Percentiles rank a stretch among this genome's conserved stretches.
Conservation (phyloP, 2,113 vertebrate genomes). For the Coracopsis vasa region DNA sequence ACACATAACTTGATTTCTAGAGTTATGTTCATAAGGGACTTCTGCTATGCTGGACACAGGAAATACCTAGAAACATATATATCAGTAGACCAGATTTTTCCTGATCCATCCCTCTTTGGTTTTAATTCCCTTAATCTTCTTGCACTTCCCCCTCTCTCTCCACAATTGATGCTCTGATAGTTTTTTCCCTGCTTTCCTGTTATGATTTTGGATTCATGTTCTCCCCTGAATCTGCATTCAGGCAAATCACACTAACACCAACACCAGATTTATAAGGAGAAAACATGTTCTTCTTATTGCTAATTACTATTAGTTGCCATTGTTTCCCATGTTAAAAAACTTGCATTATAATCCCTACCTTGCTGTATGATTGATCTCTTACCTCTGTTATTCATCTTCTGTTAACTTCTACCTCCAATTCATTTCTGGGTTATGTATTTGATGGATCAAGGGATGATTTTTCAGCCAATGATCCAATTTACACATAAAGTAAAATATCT, state of each 20-base stretch:
- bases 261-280: background rate
- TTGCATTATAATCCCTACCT: background rate
- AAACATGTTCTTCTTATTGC: background rate
- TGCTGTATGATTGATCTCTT: background rate
- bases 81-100: background rate
- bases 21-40: background rate
- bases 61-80: background rate
- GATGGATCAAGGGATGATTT: conserved; percentile 28
- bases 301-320: conserved; percentile 24
- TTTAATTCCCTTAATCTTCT: background rate
- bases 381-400: conserved; percentile 17
- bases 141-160: background rate
- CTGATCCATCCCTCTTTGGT: background rate
- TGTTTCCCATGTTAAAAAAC: background rate
- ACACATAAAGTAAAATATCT: background rate
- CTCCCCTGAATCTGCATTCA: background rate
- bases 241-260: background rate
- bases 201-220: background rate
- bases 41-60: background rate
- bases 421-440: conserved; percentile 14
- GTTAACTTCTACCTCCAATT: background rate
- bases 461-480: conserved; percentile 38
- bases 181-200: background rate
- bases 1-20: accelerated
- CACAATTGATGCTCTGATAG: background rate